Conservation (phyloP, 2,797 vertebrate species). For the Danio tinwini region DNA sequence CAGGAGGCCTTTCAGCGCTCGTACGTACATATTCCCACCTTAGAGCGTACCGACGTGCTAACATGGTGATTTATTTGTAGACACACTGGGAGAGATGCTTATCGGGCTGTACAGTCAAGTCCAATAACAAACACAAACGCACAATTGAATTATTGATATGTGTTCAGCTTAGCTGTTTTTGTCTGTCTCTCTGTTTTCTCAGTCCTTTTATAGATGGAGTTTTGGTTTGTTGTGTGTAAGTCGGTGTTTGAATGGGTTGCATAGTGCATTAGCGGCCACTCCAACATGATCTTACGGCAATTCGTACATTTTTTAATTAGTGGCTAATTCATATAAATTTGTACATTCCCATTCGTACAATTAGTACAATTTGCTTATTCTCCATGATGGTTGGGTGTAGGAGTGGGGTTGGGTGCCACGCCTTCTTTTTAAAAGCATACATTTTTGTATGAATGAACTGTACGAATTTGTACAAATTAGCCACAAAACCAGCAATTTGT, state of each 20-base stretch:
- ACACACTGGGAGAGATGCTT: slow-evolving; percentile 18
- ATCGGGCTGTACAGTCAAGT: slow-evolving; percentile 25
- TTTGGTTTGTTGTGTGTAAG: slow-evolving; percentile 73
- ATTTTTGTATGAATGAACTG: no score
- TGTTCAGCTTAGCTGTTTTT: slow-evolving; percentile 19
- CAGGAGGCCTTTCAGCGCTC: slow-evolving; percentile 11
- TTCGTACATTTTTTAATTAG: no score
- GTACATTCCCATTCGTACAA: no score
- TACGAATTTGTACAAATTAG: no score
- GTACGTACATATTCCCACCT: slow-evolving; percentile 47
- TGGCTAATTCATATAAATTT: no score
- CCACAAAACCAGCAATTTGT: no score
- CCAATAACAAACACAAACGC: slow-evolving; percentile 48
- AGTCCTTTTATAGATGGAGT: slow-evolving; percentile 64
- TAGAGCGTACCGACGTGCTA: slow-evolving; percentile 15
- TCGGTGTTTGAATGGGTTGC: slow-evolving; percentile 73
- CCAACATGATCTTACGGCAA: no score
- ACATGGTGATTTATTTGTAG: slow-evolving; percentile 30
- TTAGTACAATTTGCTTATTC: no score
- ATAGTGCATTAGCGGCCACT: not conserved
- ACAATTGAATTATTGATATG: slow-evolving; percentile 45
- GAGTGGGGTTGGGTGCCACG: no score
- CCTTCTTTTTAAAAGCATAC: no score
- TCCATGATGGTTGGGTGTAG: no score
- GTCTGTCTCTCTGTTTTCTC: slow-evolving; percentile 4